Conservation (phyloP, 2,113 vertebrate genomes). For the Siphamia tubifer region DNA sequence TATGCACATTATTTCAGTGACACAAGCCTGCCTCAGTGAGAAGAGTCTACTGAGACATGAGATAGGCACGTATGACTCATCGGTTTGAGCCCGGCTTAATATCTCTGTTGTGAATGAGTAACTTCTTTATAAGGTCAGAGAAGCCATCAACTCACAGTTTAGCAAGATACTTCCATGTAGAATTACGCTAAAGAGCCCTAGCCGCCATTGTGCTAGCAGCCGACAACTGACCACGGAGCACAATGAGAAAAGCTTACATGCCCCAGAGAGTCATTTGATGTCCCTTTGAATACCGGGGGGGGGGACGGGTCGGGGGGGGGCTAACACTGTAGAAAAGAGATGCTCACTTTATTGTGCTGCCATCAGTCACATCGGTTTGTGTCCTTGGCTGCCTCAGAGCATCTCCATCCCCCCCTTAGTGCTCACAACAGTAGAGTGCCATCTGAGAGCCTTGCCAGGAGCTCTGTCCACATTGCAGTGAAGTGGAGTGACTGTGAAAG, state of each 20-base stretch:
- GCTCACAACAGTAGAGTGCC: conserved; percentile 51
- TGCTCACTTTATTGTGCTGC: conserved; percentile 72
- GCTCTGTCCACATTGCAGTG: conserved; percentile 45
- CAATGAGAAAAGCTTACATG: conserved; percentile 49
- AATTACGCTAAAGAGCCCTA: conserved; percentile 24
- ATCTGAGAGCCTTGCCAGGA: conserved; percentile 55
- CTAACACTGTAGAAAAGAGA: conserved; percentile 35
- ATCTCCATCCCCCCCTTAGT: conserved; percentile 30
- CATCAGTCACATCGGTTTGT: conserved; percentile 72
- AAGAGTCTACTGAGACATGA: not conserved
- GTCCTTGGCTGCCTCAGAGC: conserved; percentile 64
- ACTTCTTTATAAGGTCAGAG: conserved; percentile 32
- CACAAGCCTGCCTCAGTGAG: not conserved
- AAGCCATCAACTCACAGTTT: conserved; percentile 28
- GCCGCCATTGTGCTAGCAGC: conserved; percentile 17
- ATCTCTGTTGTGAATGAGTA: conserved; percentile 20
- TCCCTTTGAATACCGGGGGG: conserved; percentile 37
- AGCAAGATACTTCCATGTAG: not conserved
- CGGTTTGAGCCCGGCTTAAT: not conserved
- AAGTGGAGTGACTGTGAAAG: conserved; percentile 58
- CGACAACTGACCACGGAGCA: conserved; percentile 27
- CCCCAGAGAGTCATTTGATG: conserved; percentile 54
- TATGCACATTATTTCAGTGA: not conserved
- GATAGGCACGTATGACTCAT: conserved; percentile 6
- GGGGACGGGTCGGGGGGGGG: conserved; percentile 29